Percentiles rank a stretch among this genome's conserved stretches.
These are phyloP conservation scores for Chionomys nivalis DNA, from an alignment of 2,113 vertebrate genomes.

Conservation along the genomic window DNA sequence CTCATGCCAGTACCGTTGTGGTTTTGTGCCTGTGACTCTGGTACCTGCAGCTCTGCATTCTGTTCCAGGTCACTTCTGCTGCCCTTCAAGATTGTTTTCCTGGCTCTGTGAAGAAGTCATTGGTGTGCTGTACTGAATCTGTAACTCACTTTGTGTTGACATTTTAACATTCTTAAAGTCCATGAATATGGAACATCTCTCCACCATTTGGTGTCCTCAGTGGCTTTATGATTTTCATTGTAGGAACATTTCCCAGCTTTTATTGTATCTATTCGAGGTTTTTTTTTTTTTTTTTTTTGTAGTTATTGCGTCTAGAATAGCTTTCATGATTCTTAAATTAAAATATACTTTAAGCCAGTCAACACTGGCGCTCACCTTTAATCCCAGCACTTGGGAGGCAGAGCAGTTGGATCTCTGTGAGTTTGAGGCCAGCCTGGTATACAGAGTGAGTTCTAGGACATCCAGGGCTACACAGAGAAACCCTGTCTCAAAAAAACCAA, in stretches of 20 bases:
- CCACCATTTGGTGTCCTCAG: too few relatives aligned
- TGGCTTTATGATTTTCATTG: background rate
- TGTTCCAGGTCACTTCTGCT: background rate
- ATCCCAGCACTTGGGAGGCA: background rate
- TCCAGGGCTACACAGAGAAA: background rate
- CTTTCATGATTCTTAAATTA: background rate
- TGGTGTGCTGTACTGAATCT: too few relatives aligned
- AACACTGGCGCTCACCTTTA: background rate
- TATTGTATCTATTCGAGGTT: background rate
- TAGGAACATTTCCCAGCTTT: background rate
- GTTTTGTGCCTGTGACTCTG: too few relatives aligned
- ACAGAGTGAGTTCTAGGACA: background rate
- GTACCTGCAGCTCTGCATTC: background rate
- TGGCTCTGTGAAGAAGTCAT: background rate
- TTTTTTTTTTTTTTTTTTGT: background rate
- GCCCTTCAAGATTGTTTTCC: background rate
- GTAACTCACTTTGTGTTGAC: background rate
- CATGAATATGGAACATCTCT: too few relatives aligned
- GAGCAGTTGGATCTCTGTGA: background rate
- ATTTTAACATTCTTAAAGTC: background rate
- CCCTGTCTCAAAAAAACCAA: background rate
- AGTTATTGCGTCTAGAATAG: background rate
- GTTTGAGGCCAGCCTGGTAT: background rate
- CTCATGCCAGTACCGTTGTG: background rate
- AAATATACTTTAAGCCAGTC: background rate